Evolutionary conservation across 2,797 vertebrate genomes (phyloP).

Genomic region (Orientallactaga sibirica): DNA sequence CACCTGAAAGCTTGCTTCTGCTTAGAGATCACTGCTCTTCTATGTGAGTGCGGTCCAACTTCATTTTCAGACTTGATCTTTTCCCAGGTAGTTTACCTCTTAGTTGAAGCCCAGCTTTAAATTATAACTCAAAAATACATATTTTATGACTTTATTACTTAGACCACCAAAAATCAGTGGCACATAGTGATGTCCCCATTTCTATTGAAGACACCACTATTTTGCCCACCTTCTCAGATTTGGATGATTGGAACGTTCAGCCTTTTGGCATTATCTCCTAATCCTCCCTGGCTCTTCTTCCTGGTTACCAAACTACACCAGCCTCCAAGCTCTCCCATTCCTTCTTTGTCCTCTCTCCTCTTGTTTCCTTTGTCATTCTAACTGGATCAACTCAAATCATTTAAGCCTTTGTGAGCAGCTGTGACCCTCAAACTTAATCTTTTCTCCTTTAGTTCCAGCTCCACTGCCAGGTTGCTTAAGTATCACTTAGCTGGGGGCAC

Average conservation of each 20-base stretch:
- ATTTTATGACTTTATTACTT: too few species aligned
- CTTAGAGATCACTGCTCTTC: neutral
- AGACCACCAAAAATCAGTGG: neutral
- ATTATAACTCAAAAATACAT: slow-evolving; percentile 12
- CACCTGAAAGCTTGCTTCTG: neutral
- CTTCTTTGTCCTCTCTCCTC: neutral
- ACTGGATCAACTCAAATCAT: neutral
- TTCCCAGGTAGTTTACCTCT: neutral
- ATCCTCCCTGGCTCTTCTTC: neutral
- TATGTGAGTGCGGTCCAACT: neutral
- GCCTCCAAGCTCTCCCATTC: neutral
- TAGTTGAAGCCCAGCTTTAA: neutral
- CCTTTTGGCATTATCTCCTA: neutral
- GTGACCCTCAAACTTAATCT: neutral
- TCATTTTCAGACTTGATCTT: neutral
- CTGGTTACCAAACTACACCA: neutral
- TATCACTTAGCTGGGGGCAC: neutral
- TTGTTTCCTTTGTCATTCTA: neutral
- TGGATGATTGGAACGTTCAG: neutral
- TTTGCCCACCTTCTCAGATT: neutral
- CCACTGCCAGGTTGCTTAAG: neutral
- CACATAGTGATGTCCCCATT: too few species aligned
- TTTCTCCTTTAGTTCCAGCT: neutral
- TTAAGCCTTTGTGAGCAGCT: neutral
- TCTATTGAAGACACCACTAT: neutral